Evolutionary conservation across 2,888 invertebrate species (phyloP), one percentile per base, ranked within the genome.

Genomic region (Aleiodes alternator): DNA sequence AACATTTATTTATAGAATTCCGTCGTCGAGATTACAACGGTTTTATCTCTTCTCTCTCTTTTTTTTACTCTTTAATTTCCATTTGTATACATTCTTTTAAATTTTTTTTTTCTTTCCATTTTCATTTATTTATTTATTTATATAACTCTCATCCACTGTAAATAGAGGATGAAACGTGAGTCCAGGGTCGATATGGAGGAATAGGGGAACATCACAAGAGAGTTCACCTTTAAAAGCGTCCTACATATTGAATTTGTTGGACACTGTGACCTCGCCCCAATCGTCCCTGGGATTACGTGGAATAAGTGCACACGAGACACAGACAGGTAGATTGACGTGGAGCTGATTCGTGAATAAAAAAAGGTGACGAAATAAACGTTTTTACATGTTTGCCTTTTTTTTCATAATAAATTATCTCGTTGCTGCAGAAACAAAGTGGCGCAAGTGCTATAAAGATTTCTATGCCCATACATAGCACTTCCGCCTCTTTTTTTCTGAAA

Each of bases 1-100:
- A 87, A 87, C 87, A 87, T 87, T 87, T 87, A 87, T 87, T 87
- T 80, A 83, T 86, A 86, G 85, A 84, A 81, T 53, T 84, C 84
- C 85, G 82, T 82, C 81, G 81, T 82, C 76, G 80, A 86, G 85
- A 79, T 86, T 31, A 86, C 85, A 86, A 86, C 85, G 83, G 83
- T 81, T 82, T 83, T 79, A 84, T 84, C 84, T 64, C 31, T 61
- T 61, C 61, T 61, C 31, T 7, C 23, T 23, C 2, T 59, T 59
- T 59, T 12, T n/a, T 59, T 29, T 57, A n/a, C 4, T 59, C 29
- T 29, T 11, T 51, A 29, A 86, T 86, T 84, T 34, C 6, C 34
- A 34, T 6, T 82, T 83, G 81, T 85, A 85, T 81, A 82, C 78
- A 84, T 84, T 74, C 43, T 43, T 43, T 43, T 9, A 43, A 43